Percentiles rank a stretch among this genome's conserved stretches.
Conservation (phyloP, 2,797 vertebrate genomes). For the Vireo griseus region DNA sequence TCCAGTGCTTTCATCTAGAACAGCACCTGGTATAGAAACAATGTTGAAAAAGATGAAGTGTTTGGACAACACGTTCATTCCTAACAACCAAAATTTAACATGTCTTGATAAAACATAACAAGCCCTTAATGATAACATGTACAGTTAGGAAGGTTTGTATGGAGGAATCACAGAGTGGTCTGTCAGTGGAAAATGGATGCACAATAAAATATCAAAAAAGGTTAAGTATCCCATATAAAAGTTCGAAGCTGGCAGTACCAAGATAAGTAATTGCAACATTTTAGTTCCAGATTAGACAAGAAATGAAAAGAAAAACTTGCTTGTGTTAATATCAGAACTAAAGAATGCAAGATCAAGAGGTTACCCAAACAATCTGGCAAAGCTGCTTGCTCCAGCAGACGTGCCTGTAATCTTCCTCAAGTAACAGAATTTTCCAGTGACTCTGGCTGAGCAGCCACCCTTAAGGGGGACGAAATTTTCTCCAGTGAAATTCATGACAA, state of each 20-base stretch:
- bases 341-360: neutral
- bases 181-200: neutral
- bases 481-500: neutral
- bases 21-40: constrained; percentile 80
- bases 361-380: neutral
- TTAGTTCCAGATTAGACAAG: neutral
- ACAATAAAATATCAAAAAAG: neutral
- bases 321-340: neutral
- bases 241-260: neutral
- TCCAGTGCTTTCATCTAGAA: constrained; percentile 84
- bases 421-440: neutral
- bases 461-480: neutral
- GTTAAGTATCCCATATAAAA: neutral
- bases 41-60: neutral
- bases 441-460: neutral
- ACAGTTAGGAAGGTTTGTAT: neutral
- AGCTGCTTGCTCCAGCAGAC: neutral
- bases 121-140: neutral
- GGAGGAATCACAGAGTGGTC: neutral
- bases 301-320: neutral
- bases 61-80: neutral
- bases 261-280: neutral
- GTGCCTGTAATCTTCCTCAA: neutral
- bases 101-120: neutral
- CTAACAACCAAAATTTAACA: neutral